A percentile compares a stretch with the other conserved stretches of the same genome.
phyloP scores from a whole-genome alignment of 2,888 invertebrate genomes.

The Anthophora plumipes region DNA sequence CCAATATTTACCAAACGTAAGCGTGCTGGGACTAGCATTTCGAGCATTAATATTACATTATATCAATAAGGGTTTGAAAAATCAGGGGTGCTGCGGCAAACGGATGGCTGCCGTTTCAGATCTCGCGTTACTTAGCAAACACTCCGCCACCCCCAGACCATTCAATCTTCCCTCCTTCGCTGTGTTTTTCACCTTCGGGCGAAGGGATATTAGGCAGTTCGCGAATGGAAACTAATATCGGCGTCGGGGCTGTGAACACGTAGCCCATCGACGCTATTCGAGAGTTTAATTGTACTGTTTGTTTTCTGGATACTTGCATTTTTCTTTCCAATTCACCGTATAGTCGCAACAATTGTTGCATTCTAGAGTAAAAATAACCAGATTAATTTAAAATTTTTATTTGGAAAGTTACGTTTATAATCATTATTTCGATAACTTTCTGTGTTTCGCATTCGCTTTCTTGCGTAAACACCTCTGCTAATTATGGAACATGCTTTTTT shows the following conservation, averaged over 20 bases:
- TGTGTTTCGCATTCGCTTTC: too few species aligned
- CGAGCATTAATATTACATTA: slow-evolving; percentile 75
- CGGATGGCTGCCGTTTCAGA: slow-evolving; percentile 74
- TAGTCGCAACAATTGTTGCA: not conserved
- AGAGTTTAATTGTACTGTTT: slow-evolving; percentile 54
- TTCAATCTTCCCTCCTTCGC: slow-evolving; percentile 62
- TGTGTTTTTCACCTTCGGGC: slow-evolving; percentile 73
- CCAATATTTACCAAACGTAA: slow-evolving; percentile 70
- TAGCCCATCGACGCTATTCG: slow-evolving; percentile 39
- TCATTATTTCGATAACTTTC: too few species aligned
- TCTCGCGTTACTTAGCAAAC: slow-evolving; percentile 83
- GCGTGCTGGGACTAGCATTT: slow-evolving; percentile 72
- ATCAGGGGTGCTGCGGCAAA: slow-evolving; percentile 76
- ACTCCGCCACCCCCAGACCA: slow-evolving; percentile 68
- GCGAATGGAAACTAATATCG: slow-evolving; percentile 62
- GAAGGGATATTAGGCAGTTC: slow-evolving; percentile 68
- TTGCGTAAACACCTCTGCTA: too few species aligned
- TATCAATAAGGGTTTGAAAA: slow-evolving; percentile 76
- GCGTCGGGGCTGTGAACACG: slow-evolving; percentile 44
- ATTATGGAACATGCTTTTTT: too few species aligned
- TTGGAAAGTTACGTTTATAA: too few species aligned
- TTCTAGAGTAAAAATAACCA: not conserved
- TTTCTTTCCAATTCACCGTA: not conserved
- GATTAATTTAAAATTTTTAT: too few species aligned
- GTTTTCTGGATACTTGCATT: not conserved